phyloP scores from a whole-genome alignment of 2,113 vertebrate genomes.

The Coptodon bakossiorum region DNA sequence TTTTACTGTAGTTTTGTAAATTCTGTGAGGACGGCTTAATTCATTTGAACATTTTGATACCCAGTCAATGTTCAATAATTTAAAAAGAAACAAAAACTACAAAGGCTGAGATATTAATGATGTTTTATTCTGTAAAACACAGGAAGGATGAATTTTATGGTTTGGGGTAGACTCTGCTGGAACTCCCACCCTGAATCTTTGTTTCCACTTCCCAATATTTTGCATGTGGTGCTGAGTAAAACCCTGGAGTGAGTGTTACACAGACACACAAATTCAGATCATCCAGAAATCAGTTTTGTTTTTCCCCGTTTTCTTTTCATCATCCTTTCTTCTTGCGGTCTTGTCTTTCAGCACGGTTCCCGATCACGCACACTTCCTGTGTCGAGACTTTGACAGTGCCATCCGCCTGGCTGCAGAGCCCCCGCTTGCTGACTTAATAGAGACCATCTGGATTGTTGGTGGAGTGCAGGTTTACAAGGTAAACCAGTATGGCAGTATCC shows the following conservation, averaged over 20 bases:
- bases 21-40: rapidly evolving
- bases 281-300: rapidly evolving
- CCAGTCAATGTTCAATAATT: not conserved
- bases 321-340: not conserved
- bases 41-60: not conserved
- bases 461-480: slow-evolving; percentile 70
- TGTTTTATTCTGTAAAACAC: not conserved
- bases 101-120: not conserved
- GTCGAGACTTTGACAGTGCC: slow-evolving; percentile 58
- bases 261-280: rapidly evolving
- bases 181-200: slow-evolving; percentile 37
- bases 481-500: not conserved
- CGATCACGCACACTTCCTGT: slow-evolving; percentile 64
- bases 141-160: slow-evolving; percentile 75
- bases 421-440: slow-evolving; percentile 58
- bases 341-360: slow-evolving; percentile 56
- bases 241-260: slow-evolving; percentile 49
- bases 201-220: slow-evolving; percentile 62
- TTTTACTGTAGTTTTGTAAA: not conserved
- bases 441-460: slow-evolving; percentile 75
- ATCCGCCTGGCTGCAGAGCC: slow-evolving; percentile 36
- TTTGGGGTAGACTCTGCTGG: slow-evolving; percentile 72
- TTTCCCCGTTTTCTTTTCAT: not conserved
- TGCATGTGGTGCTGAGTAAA: slow-evolving; percentile 69
- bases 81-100: not conserved